Evolutionary conservation across 2,888 invertebrate genomes (phyloP), one percentile per base, ranked within the genome.

Genomic region (Entomobrya proxima): DNA sequence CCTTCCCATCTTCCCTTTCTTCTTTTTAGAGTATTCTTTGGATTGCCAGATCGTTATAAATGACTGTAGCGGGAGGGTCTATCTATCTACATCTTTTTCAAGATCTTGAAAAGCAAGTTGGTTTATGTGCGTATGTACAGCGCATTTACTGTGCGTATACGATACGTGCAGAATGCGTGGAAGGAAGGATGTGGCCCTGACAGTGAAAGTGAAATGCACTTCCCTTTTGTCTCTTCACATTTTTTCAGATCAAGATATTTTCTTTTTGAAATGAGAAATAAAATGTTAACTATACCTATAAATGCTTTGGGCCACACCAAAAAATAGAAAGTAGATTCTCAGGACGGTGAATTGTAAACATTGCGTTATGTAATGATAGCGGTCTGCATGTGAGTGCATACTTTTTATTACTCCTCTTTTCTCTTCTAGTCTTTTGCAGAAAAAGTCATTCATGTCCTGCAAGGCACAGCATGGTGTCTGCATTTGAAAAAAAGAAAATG

Each of bases 131-230:
- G 15, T 82, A 11, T 47, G 13, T 50, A 30, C 27, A 50, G 21
- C 55, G 44, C 27, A 32, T 30, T 52, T 27, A 35, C 13, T 52
- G 32, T n/a, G n/a, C n/a, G n/a, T n/a, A n/a, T n/a, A n/a, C n/a
- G n/a, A n/a, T n/a, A n/a, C n/a, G n/a, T n/a, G n/a, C n/a, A n/a
- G n/a, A n/a, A 78, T 18, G 24, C 40, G 61, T 40, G 24, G 67
- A 67, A 61, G 58, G 44, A 72, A 79, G 37, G 47, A 50, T 67
- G 47, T 85, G 84, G 72, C 84, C 84, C 58, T 84, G 77, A 64
- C 85, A 85, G 78, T 85, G 79, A 79, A 79, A 79, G 74, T 75
- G 24, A 74, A 79, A 85, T 84, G 72, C 84, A 72, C 58, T 85
- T 79, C 58, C 64, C 52, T 30, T n/a, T n/a, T 75, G 74, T 85